Conservation (phyloP, 30 jellyfish, hydroid and myxozoan genomes). For the Nemopilema nomurai region DNA sequence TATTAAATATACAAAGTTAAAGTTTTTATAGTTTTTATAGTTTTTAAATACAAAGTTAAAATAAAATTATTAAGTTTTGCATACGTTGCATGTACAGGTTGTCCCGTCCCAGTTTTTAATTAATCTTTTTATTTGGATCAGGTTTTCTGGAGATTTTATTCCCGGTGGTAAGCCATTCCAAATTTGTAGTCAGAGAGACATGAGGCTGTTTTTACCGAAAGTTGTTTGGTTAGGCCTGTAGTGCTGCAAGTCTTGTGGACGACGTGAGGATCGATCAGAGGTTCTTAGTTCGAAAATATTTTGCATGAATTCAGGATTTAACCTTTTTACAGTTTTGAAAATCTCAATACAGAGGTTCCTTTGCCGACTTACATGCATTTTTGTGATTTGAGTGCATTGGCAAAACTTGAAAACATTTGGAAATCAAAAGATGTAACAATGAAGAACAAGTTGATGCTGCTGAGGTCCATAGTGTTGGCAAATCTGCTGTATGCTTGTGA, state of each 20-base stretch:
- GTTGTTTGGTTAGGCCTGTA: constrained; percentile 3
- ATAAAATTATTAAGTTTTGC: background rate
- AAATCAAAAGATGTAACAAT: background rate
- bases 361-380: no score
- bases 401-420: background rate
- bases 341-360: constrained; percentile 40
- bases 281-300: constrained; percentile 21
- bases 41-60: background rate
- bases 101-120: background rate
- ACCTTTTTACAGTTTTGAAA: constrained; percentile 12
- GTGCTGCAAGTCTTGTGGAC: constrained; percentile 22
- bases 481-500: no score
- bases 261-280: constrained; percentile 25
- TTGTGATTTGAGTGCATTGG: background rate
- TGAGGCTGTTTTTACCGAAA: constrained; percentile 4
- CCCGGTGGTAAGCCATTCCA: constrained; percentile 9
- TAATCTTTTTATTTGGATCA: background rate
- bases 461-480: no score
- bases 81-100: constrained; percentile 4
- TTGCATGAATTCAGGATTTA: constrained; percentile 40
- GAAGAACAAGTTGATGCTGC: no score
- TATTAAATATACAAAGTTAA: background rate
- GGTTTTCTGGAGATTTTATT: constrained; percentile 19
- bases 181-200: constrained; percentile 23
- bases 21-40: no score